Conservation (phyloP, 1,140 invertebrate genomes). For the Manduca sexta region DNA sequence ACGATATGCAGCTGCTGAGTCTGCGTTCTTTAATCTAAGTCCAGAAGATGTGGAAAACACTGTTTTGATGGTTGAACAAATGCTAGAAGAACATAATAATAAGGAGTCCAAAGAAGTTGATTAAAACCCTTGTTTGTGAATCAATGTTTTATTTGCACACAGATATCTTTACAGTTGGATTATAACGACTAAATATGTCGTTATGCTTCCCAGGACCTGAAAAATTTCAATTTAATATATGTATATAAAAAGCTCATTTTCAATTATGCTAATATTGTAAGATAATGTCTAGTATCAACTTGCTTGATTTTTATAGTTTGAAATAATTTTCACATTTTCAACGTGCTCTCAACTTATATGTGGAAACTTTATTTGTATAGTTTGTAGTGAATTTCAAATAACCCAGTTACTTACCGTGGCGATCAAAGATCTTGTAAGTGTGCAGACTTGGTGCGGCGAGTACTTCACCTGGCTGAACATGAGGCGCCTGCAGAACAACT, state of each 20-base stretch:
- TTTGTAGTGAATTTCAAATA: neutral
- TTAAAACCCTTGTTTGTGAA: neutral
- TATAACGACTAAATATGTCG: constrained; percentile 16
- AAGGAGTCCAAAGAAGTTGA: constrained; percentile 6
- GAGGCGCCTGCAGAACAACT: constrained; percentile 15
- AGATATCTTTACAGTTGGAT: constrained; percentile 10
- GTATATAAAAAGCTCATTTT: too few relatives aligned
- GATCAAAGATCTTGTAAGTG: constrained; percentile 12
- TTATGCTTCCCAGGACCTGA: constrained; percentile 12
- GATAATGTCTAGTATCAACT: too few relatives aligned
- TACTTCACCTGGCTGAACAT: constrained; percentile 11
- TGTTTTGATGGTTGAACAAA: constrained; percentile 19
- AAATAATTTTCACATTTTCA: too few relatives aligned
- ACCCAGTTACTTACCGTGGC: constrained; percentile 16
- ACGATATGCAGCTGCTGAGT: too few relatives aligned
- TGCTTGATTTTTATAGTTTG: too few relatives aligned
- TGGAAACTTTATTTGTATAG: too few relatives aligned
- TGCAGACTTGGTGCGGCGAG: constrained; percentile 14
- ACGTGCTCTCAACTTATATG: too few relatives aligned
- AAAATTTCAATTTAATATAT: neutral
- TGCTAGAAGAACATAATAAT: constrained; percentile 26
- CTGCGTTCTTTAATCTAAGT: constrained; percentile 1
- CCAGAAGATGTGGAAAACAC: constrained; percentile 25
- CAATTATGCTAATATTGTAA: too few relatives aligned
- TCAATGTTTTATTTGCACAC: neutral